A percentile compares a stretch with the other conserved stretches of the same genome.
Evolutionary conservation across 1,140 invertebrate species (phyloP).

Genomic region (Meloidogyne floridensis): DNA sequence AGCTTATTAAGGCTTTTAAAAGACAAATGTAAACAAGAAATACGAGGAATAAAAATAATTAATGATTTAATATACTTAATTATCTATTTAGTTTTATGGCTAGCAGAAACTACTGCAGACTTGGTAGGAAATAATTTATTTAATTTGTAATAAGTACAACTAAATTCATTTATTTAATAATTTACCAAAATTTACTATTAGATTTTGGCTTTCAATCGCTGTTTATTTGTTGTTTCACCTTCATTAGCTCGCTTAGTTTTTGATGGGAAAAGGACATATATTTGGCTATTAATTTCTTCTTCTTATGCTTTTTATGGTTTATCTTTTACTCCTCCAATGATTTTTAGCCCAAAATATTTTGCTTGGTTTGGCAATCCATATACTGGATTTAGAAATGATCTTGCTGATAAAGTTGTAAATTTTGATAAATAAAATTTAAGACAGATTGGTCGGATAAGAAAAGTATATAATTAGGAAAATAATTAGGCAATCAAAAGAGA

Average conservation of each 20-base stretch:
- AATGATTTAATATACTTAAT: too few relatives aligned
- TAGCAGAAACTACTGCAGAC: neutral
- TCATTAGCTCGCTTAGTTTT: neutral
- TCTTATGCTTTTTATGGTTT: neutral
- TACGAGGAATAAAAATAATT: neutral
- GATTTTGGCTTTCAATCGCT: constrained; percentile 4
- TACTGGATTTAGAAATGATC: neutral
- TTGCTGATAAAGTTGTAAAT: neutral
- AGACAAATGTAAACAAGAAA: too few relatives aligned
- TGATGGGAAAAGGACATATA: constrained; percentile 2
- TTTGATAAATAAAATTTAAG: neutral
- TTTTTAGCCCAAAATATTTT: constrained; percentile 2
- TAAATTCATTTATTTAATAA: neutral
- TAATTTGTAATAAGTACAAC: neutral
- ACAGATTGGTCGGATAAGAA: too few relatives aligned
- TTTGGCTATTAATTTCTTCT: neutral
- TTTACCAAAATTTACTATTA: neutral
- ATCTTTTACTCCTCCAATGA: neutral
- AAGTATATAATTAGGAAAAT: too few relatives aligned
- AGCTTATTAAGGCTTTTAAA: too few relatives aligned
- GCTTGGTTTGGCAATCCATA: neutral
- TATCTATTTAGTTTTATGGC: neutral
- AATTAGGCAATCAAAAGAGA: too few relatives aligned
- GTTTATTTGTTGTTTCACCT: constrained; percentile 1
- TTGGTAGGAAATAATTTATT: neutral